Evolutionary conservation across 2,888 invertebrate species (phyloP).

Genomic region (Pimpla rufipes): DNA sequence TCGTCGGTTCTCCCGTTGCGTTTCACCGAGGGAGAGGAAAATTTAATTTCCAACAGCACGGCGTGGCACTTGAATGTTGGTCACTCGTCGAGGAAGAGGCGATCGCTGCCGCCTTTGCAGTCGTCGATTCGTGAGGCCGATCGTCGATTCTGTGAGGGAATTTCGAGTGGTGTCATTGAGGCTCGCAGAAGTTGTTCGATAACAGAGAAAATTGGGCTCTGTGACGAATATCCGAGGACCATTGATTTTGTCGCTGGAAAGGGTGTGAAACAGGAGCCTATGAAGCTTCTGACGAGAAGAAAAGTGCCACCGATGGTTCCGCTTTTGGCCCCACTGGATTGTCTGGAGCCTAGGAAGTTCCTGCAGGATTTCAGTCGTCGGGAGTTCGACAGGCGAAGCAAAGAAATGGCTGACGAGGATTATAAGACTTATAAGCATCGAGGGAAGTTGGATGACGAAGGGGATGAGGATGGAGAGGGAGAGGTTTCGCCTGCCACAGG

Average conservation of each 20-base stretch:
- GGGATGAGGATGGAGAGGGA: background rate
- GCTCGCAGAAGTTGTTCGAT: slow-evolving; percentile 55
- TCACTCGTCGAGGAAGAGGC: slow-evolving; percentile 68
- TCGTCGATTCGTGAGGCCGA: slow-evolving; percentile 47
- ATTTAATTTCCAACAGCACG: slow-evolving; percentile 73
- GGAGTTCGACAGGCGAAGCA: slow-evolving; percentile 69
- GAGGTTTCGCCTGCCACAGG: background rate
- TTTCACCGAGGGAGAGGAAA: slow-evolving; percentile 70
- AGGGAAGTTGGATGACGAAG: slow-evolving; percentile 38
- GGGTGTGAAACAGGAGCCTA: slow-evolving; percentile 19
- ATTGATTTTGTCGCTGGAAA: slow-evolving; percentile 74
- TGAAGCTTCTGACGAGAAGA: slow-evolving; percentile 59
- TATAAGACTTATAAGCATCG: slow-evolving; percentile 74
- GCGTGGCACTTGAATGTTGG: slow-evolving; percentile 78
- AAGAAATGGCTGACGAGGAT: slow-evolving; percentile 73
- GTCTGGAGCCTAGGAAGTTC: slow-evolving; percentile 70
- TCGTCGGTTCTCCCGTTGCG: background rate
- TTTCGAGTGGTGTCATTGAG: slow-evolving; percentile 10
- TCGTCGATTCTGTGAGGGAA: slow-evolving; percentile 56
- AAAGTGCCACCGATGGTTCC: slow-evolving; percentile 44
- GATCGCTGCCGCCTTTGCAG: slow-evolving; percentile 65
- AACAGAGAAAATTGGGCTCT: slow-evolving; percentile 65
- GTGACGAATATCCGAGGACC: slow-evolving; percentile 76
- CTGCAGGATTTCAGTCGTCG: slow-evolving; percentile 70
- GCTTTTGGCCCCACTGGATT: slow-evolving; percentile 71